A percentile compares a stretch with the other conserved stretches of the same genome.
Conservation (phyloP, 2,888 invertebrate genomes). For the Allolobophora icterica region DNA sequence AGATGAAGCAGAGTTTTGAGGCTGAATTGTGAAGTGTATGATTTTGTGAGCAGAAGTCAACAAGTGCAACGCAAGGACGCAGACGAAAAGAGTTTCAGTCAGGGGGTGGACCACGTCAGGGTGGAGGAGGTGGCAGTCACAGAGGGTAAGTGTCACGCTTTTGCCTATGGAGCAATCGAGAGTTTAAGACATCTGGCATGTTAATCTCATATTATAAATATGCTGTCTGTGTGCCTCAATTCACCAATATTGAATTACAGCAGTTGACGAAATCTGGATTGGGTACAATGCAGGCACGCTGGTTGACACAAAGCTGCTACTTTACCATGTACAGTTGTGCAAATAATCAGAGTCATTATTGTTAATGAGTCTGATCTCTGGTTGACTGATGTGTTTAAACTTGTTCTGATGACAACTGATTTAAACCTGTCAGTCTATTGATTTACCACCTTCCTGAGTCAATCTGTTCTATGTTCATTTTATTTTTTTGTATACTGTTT, state of each 20-base stretch:
- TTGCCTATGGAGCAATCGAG: not conserved
- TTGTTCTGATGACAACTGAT: too few species aligned
- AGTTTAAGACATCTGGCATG: not conserved
- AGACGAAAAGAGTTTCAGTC: not conserved
- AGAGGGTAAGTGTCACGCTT: not conserved
- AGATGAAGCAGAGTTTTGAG: not conserved
- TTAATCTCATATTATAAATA: not conserved
- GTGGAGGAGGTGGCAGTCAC: not conserved
- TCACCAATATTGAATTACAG: not conserved
- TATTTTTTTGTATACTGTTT: too few species aligned
- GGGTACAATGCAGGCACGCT: too few species aligned
- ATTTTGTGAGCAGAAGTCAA: conserved; percentile 8
- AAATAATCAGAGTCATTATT: too few species aligned
- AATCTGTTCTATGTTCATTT: too few species aligned
- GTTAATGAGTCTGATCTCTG: too few species aligned
- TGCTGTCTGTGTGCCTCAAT: not conserved
- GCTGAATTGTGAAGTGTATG: not conserved
- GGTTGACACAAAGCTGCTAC: too few species aligned
- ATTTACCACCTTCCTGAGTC: too few species aligned
- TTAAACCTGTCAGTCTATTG: too few species aligned
- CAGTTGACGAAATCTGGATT: not conserved
- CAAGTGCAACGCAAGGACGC: not conserved
- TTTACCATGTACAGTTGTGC: too few species aligned
- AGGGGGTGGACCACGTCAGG: not conserved
- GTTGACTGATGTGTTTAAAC: too few species aligned